Percentiles rank a stretch among this genome's conserved stretches.
These are phyloP conservation scores for Mesembrinibis cayennensis DNA, from an alignment of 2,113 vertebrate genomes.

Conservation along the genomic window DNA sequence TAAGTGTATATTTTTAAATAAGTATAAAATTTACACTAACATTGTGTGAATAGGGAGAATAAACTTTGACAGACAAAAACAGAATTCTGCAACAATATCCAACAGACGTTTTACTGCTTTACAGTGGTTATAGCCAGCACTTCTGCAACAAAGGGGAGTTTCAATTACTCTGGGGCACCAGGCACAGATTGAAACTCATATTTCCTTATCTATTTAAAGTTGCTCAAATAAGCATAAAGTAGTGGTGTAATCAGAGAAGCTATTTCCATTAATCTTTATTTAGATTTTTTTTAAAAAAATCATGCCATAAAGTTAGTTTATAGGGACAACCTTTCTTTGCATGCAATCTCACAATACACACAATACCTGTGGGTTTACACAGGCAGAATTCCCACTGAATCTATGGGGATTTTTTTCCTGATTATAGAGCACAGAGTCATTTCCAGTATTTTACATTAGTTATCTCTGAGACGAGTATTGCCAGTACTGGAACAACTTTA, in stretches of 20 bases:
- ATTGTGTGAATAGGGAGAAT: not conserved
- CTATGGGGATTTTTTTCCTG: conserved; percentile 20
- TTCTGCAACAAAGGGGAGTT: conserved; percentile 63
- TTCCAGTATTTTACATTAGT: not conserved
- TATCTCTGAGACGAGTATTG: conserved; percentile 13
- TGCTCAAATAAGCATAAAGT: conserved; percentile 64
- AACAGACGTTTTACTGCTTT: not conserved
- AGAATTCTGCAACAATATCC: conserved; percentile 19
- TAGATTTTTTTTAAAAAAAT: not conserved
- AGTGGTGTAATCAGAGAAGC: conserved; percentile 51
- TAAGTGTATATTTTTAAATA: not conserved
- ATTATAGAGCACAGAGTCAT: conserved; percentile 10
- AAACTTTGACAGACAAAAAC: conserved; percentile 16
- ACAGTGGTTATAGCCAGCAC: conserved; percentile 26
- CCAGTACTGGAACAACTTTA: conserved; percentile 4
- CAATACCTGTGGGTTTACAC: conserved; percentile 57
- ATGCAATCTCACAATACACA: not conserved
- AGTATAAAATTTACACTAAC: not conserved
- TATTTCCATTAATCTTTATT: conserved; percentile 64
- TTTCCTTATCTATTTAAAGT: conserved; percentile 65
- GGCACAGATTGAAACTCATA: conserved; percentile 60
- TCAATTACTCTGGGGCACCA: conserved; percentile 58
- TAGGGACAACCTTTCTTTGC: not conserved
- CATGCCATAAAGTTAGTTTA: conserved; percentile 13
- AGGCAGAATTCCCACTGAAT: conserved; percentile 58